These are phyloP conservation scores for Aphelocoma californica DNA, from an alignment of 2,797 vertebrate species.

Conservation along the genomic window DNA sequence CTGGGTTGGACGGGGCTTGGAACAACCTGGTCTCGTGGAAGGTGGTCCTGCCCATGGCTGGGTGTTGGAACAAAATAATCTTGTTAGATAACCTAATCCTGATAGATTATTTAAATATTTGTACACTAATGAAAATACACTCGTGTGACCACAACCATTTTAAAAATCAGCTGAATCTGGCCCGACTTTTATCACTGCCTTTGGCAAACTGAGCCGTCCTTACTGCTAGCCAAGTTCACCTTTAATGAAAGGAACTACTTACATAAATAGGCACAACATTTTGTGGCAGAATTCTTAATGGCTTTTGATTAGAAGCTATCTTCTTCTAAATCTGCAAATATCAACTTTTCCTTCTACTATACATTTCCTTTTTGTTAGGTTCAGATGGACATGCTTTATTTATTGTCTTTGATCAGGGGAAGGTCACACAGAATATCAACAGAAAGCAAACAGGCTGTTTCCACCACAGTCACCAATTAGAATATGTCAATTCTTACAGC, in stretches of 20 bases:
- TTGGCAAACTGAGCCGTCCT: neutral
- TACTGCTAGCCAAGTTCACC: neutral
- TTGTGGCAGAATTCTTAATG: neutral
- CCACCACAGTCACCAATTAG: neutral
- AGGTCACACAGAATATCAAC: neutral
- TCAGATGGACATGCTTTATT: neutral
- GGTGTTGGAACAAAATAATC: neutral
- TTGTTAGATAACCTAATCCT: neutral
- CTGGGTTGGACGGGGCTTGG: neutral
- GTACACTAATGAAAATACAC: neutral
- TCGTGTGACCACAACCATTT: neutral
- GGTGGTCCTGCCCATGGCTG: neutral
- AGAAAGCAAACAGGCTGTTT: neutral
- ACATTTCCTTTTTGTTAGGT: neutral
- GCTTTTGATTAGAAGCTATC: neutral
- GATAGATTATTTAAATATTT: neutral
- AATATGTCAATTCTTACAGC: neutral
- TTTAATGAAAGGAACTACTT: neutral
- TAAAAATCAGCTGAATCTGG: neutral
- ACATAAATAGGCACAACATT: neutral
- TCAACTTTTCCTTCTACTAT: neutral
- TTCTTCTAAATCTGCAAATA: neutral
- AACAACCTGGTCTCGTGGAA: neutral
- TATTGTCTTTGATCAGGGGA: neutral
- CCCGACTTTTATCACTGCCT: neutral